Base-by-base conservation (phyloP, 37 sponge, comb jelly and placozoan genomes). In the Mnemiopsis leidyi region DNA sequence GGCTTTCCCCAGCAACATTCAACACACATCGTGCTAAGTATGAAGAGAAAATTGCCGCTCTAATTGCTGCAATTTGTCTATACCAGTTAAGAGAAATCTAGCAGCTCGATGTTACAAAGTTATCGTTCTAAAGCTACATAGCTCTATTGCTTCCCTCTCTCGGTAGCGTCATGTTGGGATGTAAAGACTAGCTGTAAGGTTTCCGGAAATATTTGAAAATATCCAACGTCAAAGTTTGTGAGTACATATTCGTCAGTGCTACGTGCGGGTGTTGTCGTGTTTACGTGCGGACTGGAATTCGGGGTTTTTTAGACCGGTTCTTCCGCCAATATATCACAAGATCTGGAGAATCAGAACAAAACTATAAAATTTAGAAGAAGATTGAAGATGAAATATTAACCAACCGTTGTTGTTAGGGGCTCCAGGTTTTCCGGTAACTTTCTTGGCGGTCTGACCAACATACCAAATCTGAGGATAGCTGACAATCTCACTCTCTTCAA, bases 401-500 rank as follows among this genome's bases (percentile, higher is more conserved):
- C 18, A 39, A 95, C 96, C 95, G 32, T 90, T 36, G 92, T 97
- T 97, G 88, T 96, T 95, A n/a, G 96, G 38, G 23, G 94, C 95
- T 69, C 96, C 98, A 39, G 94, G 94, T 16, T 93, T 93, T 0
- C 94, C 96, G 20, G 94, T 92, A 0, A 96, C 93, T 71, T 97
- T 97, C 94, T 96, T 95, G 26, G 96, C 93, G 69, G 95, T 96
- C 31, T 94, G 93, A 0, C 98, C 98, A 16, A 97, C 93, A 48
- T 93, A 97, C 97, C 97, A 96, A 23, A 97, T 69, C 82, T 97
- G 96, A 0, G 95, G 94, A 92, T 95, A 97, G 90, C 96, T 97
- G 69, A 95, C 16, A 23, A 97, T 94, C 76, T 97, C 98, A 35
- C 94, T 95, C 85, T 93, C 93, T 61, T 97, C 98, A 36, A 93